phyloP scores from a whole-genome alignment of 2,797 vertebrate species.

The Glyptemys insculpta region DNA sequence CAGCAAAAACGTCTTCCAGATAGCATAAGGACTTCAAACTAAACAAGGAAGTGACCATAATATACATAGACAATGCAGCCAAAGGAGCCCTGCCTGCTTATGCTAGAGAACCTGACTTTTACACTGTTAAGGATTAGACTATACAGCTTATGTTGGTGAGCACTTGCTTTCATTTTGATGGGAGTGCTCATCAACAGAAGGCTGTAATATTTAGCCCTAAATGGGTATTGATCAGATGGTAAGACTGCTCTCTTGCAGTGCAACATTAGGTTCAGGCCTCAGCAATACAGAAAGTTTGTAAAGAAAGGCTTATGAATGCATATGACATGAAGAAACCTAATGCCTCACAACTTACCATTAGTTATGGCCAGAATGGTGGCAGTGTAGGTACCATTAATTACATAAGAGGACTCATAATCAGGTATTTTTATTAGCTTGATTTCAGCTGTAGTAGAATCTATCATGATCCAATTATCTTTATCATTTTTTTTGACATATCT shows the following conservation, averaged over 20 bases:
- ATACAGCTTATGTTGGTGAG: neutral
- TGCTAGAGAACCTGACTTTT: neutral
- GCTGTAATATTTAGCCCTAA: neutral
- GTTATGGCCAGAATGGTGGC: constrained; percentile 90
- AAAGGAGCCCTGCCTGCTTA: neutral
- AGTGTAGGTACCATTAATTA: constrained; percentile 91
- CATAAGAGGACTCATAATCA: constrained; percentile 88
- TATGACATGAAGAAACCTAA: constrained; percentile 8
- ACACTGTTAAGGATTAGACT: neutral
- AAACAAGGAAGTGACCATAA: neutral
- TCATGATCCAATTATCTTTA: constrained; percentile 88
- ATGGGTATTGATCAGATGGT: neutral
- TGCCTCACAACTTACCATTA: constrained; percentile 83
- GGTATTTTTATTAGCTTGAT: constrained; percentile 88
- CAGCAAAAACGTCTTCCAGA: neutral
- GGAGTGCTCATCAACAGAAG: neutral
- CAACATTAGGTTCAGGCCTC: neutral
- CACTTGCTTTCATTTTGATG: neutral
- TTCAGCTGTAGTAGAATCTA: constrained; percentile 89
- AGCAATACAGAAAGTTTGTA: neutral
- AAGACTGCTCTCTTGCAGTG: neutral
- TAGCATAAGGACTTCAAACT: neutral
- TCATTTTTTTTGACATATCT: constrained; percentile 91
- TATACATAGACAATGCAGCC: neutral
- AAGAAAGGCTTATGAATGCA: neutral